Conservation (phyloP, 1,140 invertebrate species). For the Muscidifurax raptorellus region DNA sequence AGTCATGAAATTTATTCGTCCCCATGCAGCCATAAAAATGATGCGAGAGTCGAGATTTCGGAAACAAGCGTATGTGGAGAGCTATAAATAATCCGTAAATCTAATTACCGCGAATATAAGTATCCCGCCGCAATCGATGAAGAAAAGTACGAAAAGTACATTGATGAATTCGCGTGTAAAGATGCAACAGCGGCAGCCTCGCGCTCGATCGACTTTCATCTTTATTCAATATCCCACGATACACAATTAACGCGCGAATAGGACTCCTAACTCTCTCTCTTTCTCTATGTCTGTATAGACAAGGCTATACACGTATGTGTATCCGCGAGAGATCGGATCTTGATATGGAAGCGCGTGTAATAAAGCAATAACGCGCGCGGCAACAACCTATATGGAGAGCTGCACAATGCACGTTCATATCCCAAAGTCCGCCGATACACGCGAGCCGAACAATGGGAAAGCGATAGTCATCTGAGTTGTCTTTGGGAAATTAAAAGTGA, state of each 20-base stretch:
- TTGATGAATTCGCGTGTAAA: background rate
- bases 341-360: conserved; percentile 42
- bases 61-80: background rate
- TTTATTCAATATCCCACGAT: conserved; percentile 41
- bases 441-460: conserved; percentile 47
- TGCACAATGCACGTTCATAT: conserved; percentile 27
- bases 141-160: background rate
- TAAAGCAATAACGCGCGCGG: conserved; percentile 49
- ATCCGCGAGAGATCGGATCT: conserved; percentile 37
- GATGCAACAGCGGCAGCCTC: background rate
- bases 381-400: conserved; percentile 54
- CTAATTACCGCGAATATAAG: conserved; percentile 3
- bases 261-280: background rate
- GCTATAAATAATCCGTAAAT: conserved; percentile 9
- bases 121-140: background rate
- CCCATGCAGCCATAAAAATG: conserved; percentile 51
- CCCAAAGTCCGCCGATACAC: conserved; percentile 11
- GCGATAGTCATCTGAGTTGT: conserved; percentile 49
- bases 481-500: conserved; percentile 62
- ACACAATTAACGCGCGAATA: conserved; percentile 33
- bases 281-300: background rate
- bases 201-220: background rate
- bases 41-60: conserved; percentile 29
- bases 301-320: background rate
- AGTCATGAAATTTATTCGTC: conserved; percentile 53